Conservation (phyloP, 2,888 invertebrate genomes). For the Caenorhabditis panamensis region DNA sequence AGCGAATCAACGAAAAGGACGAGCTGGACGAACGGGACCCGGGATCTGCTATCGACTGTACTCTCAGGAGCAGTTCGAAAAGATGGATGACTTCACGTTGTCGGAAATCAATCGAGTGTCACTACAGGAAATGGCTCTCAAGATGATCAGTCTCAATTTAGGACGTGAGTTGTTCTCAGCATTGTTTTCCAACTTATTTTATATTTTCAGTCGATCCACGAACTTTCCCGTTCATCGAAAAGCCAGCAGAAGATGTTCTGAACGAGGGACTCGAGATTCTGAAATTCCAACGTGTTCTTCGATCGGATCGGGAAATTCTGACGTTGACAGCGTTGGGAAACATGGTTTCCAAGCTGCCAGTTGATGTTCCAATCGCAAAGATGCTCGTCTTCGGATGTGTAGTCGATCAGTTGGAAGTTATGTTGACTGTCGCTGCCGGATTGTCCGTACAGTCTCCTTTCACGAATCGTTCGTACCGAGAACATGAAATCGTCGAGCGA, state of each 20-base stretch:
- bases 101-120: slow-evolving; percentile 89
- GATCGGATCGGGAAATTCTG: slow-evolving; percentile 65
- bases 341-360: slow-evolving; percentile 91
- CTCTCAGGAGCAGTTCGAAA: slow-evolving; percentile 81
- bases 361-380: slow-evolving; percentile 93
- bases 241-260: slow-evolving; percentile 90
- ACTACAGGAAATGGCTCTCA: slow-evolving; percentile 91
- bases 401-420: slow-evolving; percentile 83
- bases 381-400: slow-evolving; percentile 78
- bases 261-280: slow-evolving; percentile 91
- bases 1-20: slow-evolving; percentile 93
- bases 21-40: slow-evolving; percentile 86
- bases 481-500: slow-evolving; percentile 71
- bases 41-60: slow-evolving; percentile 91
- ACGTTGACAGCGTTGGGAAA: slow-evolving; percentile 84
- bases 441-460: slow-evolving; percentile 94
- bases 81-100: slow-evolving; percentile 78
- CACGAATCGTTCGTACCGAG: slow-evolving; percentile 90
- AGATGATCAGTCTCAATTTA: slow-evolving; percentile 95
- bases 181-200: not conserved
- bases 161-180: slow-evolving; percentile 86
- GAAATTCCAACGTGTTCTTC: slow-evolving; percentile 86
- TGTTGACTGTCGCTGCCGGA: slow-evolving; percentile 91
- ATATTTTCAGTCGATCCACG: slow-evolving; percentile 73
- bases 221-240: slow-evolving; percentile 93